Evolutionary conservation across 1,140 invertebrate species (phyloP).

Genomic region (Arctopsyche grandis): DNA sequence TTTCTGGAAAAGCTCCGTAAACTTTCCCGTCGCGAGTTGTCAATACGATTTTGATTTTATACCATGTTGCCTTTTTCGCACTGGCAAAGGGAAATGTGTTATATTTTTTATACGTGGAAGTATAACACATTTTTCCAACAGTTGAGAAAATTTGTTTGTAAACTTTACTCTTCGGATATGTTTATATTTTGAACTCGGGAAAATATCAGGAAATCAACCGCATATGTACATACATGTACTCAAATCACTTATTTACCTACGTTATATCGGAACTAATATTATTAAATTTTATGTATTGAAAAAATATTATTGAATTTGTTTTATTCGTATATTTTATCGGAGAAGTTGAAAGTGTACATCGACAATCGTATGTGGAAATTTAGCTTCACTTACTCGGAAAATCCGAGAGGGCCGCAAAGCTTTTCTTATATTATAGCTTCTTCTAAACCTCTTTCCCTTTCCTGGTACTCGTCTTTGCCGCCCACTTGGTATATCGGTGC

Average conservation of each 20-base stretch:
- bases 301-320: too few species aligned
- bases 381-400: slow-evolving; percentile 3
- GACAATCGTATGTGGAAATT: slow-evolving; percentile 22
- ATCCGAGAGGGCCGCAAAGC: background rate
- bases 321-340: background rate
- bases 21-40: slow-evolving; percentile 29
- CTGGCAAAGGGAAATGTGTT: background rate
- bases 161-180: background rate
- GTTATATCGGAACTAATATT: too few species aligned
- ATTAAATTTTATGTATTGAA: too few species aligned
- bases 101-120: background rate
- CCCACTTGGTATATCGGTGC: background rate
- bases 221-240: background rate
- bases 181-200: background rate
- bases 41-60: slow-evolving; percentile 41
- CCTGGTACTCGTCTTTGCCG: too few species aligned
- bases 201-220: slow-evolving; percentile 11
- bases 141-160: slow-evolving; percentile 32
- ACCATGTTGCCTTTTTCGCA: background rate
- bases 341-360: background rate
- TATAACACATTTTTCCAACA: slow-evolving; percentile 31
- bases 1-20: slow-evolving; percentile 33
- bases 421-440: slow-evolving; percentile 28
- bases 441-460: too few species aligned
- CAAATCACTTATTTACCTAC: too few species aligned